Evolutionary conservation across 1,140 invertebrate genomes (phyloP).

Genomic region (Macrocentrus cingulum): DNA sequence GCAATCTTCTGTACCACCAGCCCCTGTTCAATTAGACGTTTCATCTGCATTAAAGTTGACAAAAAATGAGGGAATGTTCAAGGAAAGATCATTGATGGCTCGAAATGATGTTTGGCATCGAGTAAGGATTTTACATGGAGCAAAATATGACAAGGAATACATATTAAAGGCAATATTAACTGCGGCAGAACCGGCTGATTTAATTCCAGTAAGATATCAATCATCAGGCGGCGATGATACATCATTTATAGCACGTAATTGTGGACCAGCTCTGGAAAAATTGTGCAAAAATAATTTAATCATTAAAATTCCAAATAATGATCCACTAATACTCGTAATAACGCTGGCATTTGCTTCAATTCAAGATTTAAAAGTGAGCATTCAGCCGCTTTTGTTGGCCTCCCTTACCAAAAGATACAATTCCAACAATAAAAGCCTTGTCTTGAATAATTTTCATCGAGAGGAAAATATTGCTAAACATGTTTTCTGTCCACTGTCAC

Average conservation of each 20-base stretch:
- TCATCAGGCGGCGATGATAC: constrained; percentile 44
- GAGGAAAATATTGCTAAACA: constrained; percentile 54
- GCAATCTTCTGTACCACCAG: constrained; percentile 24
- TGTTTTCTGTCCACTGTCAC: constrained; percentile 57
- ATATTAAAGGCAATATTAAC: constrained; percentile 56
- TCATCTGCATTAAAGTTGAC: constrained; percentile 38
- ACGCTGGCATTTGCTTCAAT: constrained; percentile 55
- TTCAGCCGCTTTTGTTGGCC: constrained; percentile 51
- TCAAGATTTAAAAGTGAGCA: constrained; percentile 56
- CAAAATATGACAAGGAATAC: constrained; percentile 48
- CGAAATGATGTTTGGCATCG: constrained; percentile 51
- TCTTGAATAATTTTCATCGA: constrained; percentile 54
- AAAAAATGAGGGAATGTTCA: constrained; percentile 41
- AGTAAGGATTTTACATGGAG: constrained; percentile 43
- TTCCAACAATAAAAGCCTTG: constrained; percentile 41
- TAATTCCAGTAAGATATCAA: constrained; percentile 59
- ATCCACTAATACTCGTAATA: constrained; percentile 52
- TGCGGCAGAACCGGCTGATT: constrained; percentile 55
- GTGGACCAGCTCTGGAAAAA: constrained; percentile 55
- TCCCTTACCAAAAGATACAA: constrained; percentile 52
- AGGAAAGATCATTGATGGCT: constrained; percentile 47
- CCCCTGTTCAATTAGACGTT: constrained; percentile 38
- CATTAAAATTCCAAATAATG: constrained; percentile 46
- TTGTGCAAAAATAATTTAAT: constrained; percentile 56
- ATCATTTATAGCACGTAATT: constrained; percentile 59